phyloP scores from a whole-genome alignment of 2,113 vertebrate genomes.

The Serilophus lunatus region DNA sequence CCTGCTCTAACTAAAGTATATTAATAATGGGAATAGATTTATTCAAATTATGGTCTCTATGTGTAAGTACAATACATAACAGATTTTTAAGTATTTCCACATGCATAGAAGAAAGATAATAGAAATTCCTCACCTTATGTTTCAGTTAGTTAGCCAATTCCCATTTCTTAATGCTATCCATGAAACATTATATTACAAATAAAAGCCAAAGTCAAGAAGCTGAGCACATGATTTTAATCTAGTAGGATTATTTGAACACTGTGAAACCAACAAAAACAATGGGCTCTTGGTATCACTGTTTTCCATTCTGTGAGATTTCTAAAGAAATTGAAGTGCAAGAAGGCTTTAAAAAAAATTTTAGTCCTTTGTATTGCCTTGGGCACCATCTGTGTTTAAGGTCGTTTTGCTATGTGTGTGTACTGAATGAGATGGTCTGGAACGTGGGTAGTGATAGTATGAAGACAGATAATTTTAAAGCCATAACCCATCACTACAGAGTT shows the following conservation, averaged over 20 bases:
- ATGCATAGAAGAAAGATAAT: not conserved
- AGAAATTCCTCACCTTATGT: not conserved
- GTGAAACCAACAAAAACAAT: not conserved
- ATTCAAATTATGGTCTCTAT: not conserved
- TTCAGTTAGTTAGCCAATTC: not conserved
- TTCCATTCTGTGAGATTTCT: not conserved
- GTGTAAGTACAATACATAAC: not conserved
- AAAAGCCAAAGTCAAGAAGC: not conserved
- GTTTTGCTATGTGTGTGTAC: not conserved
- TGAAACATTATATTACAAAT: not conserved
- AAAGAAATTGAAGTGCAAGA: not conserved
- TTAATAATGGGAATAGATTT: constrained; percentile 17
- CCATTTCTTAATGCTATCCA: not conserved
- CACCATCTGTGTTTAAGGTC: not conserved
- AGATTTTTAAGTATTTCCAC: constrained; percentile 15
- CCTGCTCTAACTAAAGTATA: not conserved
- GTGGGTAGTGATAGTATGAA: not conserved
- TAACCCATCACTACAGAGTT: not conserved
- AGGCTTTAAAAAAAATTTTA: not conserved
- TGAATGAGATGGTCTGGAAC: not conserved
- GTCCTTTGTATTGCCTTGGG: not conserved
- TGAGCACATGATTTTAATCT: not conserved
- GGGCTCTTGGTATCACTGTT: not conserved
- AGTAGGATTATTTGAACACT: not conserved
- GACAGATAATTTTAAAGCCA: not conserved